These are phyloP conservation scores for Tribolium madens DNA, from an alignment of 1,140 invertebrate genomes.

Conservation along the genomic window DNA sequence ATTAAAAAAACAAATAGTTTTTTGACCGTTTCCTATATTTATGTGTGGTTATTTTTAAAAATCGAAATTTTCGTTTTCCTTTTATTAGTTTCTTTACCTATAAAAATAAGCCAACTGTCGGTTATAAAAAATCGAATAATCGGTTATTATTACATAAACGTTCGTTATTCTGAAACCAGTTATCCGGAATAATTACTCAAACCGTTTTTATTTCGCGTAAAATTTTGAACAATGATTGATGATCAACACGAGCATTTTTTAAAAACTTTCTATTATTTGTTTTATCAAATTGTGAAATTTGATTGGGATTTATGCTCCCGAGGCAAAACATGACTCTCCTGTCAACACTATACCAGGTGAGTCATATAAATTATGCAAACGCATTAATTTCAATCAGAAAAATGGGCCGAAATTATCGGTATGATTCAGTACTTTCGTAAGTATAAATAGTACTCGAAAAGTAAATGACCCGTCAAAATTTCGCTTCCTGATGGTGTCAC, in stretches of 20 bases:
- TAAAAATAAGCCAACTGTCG: background rate
- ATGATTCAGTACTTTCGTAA: background rate
- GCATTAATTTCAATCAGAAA: background rate
- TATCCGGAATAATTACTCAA: background rate
- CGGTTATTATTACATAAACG: background rate
- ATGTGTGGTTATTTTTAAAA: background rate
- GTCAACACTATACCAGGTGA: too few species aligned
- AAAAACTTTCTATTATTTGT: too few species aligned
- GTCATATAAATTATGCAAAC: background rate
- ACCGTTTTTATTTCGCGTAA: too few species aligned
- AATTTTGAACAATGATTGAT: too few species aligned
- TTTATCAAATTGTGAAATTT: too few species aligned
- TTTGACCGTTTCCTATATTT: background rate
- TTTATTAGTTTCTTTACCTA: background rate
- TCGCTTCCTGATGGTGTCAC: background rate
- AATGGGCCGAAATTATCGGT: background rate
- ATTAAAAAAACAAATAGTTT: background rate
- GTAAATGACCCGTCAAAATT: background rate
- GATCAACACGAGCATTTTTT: too few species aligned
- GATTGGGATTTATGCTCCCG: background rate
- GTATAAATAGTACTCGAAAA: background rate
- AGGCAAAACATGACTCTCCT: background rate
- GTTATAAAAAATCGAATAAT: background rate
- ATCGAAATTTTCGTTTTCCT: background rate
- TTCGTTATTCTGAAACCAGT: background rate